Conservation (phyloP, 2,113 vertebrate genomes). For the Chlorodrepanis virens region DNA sequence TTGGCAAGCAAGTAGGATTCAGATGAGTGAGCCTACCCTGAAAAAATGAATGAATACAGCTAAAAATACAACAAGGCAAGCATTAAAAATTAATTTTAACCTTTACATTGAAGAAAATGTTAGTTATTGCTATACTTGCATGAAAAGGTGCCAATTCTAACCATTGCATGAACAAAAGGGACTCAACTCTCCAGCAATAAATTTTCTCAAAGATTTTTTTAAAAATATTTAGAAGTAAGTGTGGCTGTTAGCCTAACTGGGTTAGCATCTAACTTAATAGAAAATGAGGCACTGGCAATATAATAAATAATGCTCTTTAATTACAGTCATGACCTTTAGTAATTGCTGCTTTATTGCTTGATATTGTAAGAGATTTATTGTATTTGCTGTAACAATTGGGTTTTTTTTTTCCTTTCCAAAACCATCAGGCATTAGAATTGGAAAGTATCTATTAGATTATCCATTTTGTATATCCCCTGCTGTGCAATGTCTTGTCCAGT, state of each 20-base stretch:
- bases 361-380: not conserved
- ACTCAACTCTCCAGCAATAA: not conserved
- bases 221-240: not conserved
- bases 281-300: not conserved
- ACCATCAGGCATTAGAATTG: not conserved
- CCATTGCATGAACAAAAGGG: not conserved
- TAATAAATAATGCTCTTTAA: slow-evolving; percentile 51
- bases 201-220: not conserved
- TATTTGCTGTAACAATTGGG: not conserved
- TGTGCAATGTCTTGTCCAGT: not conserved
- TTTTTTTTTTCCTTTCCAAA: not conserved
- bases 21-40: not conserved
- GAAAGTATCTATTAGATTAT: slow-evolving; percentile 10
- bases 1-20: not conserved
- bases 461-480: not conserved
- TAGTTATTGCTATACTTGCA: not conserved
- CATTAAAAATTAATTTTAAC: not conserved
- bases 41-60: not conserved
- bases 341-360: not conserved
- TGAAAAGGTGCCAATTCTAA: not conserved
- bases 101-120: not conserved
- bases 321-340: slow-evolving; percentile 38
- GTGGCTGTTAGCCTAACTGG: not conserved
- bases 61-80: not conserved
- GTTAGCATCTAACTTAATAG: slow-evolving; percentile 1